A percentile compares a stretch with the other conserved stretches of the same genome.
Conservation (phyloP, 1,140 invertebrate genomes). For the Nephila pilipes region DNA sequence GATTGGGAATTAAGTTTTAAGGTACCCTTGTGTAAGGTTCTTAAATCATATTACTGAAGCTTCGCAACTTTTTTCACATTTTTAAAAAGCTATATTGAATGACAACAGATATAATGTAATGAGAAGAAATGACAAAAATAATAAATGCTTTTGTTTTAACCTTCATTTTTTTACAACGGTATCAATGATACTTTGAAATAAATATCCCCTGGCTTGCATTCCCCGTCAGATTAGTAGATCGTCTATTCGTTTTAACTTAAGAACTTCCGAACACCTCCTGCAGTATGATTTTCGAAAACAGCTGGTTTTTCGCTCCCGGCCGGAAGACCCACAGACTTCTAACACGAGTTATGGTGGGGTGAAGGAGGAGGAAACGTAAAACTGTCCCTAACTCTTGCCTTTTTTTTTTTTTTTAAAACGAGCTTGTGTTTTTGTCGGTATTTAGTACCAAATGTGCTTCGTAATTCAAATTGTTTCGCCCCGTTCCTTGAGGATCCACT, state of each 20-base stretch:
- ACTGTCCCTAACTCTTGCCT: background rate
- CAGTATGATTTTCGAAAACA: conserved; percentile 54
- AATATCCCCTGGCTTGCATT: background rate
- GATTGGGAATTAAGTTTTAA: no score
- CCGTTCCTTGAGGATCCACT: background rate
- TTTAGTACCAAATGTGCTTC: background rate
- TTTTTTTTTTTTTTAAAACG: background rate
- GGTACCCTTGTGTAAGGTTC: no score
- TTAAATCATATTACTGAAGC: no score
- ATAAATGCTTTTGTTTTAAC: no score
- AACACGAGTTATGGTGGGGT: background rate
- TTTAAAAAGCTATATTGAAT: no score
- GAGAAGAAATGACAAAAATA: no score
- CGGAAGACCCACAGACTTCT: conserved; percentile 66
- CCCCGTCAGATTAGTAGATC: conserved; percentile 27
- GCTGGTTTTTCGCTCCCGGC: conserved; percentile 27
- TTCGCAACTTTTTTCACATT: no score
- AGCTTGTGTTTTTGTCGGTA: conserved; percentile 21
- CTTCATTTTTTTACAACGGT: no score
- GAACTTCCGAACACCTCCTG: conserved; percentile 34
- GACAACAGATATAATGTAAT: no score
- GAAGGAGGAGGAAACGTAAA: background rate
- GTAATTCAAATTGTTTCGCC: conserved; percentile 16
- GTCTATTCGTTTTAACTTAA: background rate
- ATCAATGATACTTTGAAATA: background rate